Evolutionary conservation across 2,113 vertebrate species (phyloP).

Genomic region (Fulmarus glacialis): DNA sequence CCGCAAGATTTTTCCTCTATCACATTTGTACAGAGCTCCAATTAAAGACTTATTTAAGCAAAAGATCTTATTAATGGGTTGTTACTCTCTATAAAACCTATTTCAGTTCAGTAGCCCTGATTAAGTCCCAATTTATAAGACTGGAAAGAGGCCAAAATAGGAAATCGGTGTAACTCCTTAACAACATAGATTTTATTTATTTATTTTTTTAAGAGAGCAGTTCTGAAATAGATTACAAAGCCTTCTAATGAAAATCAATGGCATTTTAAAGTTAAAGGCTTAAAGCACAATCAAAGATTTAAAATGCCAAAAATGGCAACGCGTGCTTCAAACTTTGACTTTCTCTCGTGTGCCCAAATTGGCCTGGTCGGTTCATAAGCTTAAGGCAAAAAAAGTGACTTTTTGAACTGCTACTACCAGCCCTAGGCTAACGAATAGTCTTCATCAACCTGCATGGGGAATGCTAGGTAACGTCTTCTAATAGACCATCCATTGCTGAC

Average conservation of each 20-base stretch:
- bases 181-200: neutral
- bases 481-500: fast-evolving
- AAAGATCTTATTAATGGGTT: constrained; percentile 38
- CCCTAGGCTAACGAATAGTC: neutral
- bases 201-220: neutral
- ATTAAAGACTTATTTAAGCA: constrained; percentile 42
- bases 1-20: neutral
- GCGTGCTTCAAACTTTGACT: neutral
- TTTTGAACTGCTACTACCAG: neutral
- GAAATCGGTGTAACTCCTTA: constrained; percentile 33
- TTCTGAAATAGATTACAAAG: constrained; percentile 40
- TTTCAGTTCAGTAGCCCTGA: constrained; percentile 38
- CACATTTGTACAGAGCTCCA: neutral
- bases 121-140: constrained; percentile 57
- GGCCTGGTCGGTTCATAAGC: neutral
- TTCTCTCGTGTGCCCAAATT: neutral
- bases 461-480: neutral
- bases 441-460: fast-evolving
- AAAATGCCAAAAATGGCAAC: neutral
- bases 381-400: neutral
- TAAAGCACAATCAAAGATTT: neutral
- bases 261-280: constrained; percentile 1
- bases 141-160: constrained; percentile 40
- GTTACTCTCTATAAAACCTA: constrained; percentile 31
- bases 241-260: constrained; percentile 59